Base-by-base conservation (phyloP, 1,140 invertebrate genomes). In the Atta colombica region DNA sequence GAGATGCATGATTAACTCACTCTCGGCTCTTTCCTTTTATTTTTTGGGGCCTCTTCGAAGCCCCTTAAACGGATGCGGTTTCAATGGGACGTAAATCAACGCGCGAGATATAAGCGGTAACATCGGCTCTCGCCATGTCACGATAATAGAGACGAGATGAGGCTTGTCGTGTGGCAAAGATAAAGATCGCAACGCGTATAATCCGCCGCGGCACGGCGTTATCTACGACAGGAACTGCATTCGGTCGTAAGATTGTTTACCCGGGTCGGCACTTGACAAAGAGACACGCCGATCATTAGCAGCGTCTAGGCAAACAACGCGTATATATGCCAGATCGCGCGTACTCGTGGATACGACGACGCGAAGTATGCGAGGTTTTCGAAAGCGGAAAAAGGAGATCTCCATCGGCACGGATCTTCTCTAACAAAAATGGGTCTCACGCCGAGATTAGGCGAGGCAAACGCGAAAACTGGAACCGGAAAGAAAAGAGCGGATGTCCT, bases 221-320 rank as follows among this genome's bases (percentile, higher is more conserved):
- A 84, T 84, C 80, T 84, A 60, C 55, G 80, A 84, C 80, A 84
- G 80, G 80, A 84, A 84, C 55, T 84, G 80, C 80, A 84, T 84
- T 84, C 69, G 39, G 53, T 63, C 80, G 80, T 84, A 84, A 84
- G 69, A 75, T 58, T 75, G 68, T 84, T 84, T 84, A 51, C 55
- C 69, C 58, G 28, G 80, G 80, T 84, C 80, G 80, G 80, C 80
- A 84, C 69, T 63, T 31, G 74, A 77, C 82, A 77, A 85, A 85
- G 72, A 60, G 60, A 66, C 81, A 10, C 61, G 49, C 60, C 61
- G 74, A 78, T 85, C 51, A 75, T 66, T 84, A 84, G 69, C 39
- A 55, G 39, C 80, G 80, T 84, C 80, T 84, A 84, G 25, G 80
- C 80, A 84, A 84, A 84, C 58, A 84, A n/a, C 55, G 51, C n/a